Percentiles rank a stretch among this genome's conserved stretches.
These are phyloP conservation scores for Cydia splendana DNA, from an alignment of 1,140 invertebrate genomes.

Conservation along the genomic window DNA sequence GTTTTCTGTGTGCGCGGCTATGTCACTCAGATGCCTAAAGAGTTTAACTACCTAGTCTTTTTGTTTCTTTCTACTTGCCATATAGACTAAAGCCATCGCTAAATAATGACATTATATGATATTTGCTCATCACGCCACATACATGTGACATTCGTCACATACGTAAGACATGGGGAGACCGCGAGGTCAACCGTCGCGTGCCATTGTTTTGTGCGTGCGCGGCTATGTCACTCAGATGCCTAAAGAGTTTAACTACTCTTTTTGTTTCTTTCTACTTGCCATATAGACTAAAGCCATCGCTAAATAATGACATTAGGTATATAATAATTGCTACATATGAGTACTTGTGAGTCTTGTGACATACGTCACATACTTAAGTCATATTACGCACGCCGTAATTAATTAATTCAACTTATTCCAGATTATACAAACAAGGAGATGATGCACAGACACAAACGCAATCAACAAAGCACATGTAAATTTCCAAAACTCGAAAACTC, in stretches of 20 bases:
- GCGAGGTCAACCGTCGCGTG: conserved; percentile 79
- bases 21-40: conserved; percentile 26
- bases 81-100: no score
- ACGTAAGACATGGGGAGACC: conserved; percentile 68
- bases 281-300: no score
- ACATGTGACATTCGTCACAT: no score
- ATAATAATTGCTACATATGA: no score
- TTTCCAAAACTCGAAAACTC: not conserved
- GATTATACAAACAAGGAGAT: not conserved
- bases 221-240: conserved; percentile 16
- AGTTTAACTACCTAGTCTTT: conserved; percentile 26
- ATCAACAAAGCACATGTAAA: conserved; percentile 19
- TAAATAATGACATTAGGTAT: no score
- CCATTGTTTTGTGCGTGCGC: conserved; percentile 76
- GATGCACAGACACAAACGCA: not conserved
- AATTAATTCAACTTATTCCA: not conserved
- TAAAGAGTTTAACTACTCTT: conserved; percentile 29
- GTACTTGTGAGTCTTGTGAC: no score
- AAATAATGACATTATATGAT: no score
- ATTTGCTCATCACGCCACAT: no score
- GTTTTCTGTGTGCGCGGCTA: conserved; percentile 66
- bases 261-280: not conserved
- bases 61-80: not conserved
- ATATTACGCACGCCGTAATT: conserved; percentile 33
- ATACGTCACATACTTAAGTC: no score